Percentiles rank a stretch among this genome's conserved stretches.
phyloP scores from a whole-genome alignment of 2,888 invertebrate species.

The Microctonus aethiopoides region DNA sequence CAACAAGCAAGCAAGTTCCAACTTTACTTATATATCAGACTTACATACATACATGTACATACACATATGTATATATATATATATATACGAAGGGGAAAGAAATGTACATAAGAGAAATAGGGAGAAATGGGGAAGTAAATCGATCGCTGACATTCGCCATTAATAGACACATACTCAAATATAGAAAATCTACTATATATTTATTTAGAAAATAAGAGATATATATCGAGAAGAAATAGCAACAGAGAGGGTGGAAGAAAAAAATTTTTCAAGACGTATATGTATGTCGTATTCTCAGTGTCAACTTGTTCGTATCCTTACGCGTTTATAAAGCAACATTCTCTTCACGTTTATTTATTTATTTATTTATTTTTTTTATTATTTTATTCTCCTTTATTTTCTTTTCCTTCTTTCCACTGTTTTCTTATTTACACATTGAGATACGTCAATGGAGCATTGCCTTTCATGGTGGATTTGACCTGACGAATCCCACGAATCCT shows the following conservation, averaged over 20 bases:
- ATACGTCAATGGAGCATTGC: conserved; percentile 8
- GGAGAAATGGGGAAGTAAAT: neutral
- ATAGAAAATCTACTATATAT: neutral
- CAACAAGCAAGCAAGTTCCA: neutral
- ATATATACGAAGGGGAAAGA: neutral
- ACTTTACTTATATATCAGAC: neutral
- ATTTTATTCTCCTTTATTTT: neutral
- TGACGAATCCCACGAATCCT: conserved; percentile 28
- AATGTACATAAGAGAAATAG: neutral
- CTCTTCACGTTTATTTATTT: neutral
- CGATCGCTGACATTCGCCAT: conserved; percentile 4
- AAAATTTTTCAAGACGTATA: neutral
- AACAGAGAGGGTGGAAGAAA: neutral
- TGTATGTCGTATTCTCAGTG: neutral
- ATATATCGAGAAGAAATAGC: neutral
- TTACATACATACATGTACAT: no score
- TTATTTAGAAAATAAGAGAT: neutral
- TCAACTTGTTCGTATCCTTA: neutral
- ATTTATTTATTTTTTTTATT: conserved; percentile 2
- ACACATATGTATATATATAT: no score
- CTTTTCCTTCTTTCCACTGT: neutral
- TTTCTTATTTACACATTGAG: neutral
- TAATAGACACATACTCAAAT: conserved; percentile 2
- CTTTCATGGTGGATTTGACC: conserved; percentile 28
- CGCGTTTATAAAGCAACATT: neutral